Evolutionary conservation across 2,888 invertebrate species (phyloP).

Genomic region (Entomobrya multifasciata): DNA sequence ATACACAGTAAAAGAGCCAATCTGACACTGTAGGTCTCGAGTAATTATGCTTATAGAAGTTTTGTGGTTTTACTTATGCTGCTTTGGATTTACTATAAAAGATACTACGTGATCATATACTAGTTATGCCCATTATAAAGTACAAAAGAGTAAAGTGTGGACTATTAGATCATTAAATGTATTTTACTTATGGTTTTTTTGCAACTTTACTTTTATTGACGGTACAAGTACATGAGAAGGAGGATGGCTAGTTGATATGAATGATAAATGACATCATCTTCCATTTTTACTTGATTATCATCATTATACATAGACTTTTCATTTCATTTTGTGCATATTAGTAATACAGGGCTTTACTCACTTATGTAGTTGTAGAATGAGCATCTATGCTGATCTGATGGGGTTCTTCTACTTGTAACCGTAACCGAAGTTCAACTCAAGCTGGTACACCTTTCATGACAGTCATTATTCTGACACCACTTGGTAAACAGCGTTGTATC

Average conservation of each 20-base stretch:
- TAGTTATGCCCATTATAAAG: not conserved
- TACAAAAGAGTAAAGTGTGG: conserved; percentile 26
- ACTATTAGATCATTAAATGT: conserved; percentile 36
- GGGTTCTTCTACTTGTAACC: not conserved
- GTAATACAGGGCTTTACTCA: conserved; percentile 4
- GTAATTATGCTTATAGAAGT: not conserved
- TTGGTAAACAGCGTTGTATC: conserved; percentile 2
- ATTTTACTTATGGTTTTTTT: not conserved
- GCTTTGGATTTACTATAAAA: not conserved
- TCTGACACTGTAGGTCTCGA: not conserved
- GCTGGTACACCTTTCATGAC: conserved; percentile 53
- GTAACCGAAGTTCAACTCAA: conserved; percentile 38
- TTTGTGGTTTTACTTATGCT: not conserved
- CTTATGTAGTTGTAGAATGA: not conserved
- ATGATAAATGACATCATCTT: conserved; percentile 48
- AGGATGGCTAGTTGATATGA: not conserved
- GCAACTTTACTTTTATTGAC: not conserved
- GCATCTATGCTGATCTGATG: not conserved
- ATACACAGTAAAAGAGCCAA: not conserved
- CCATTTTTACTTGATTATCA: conserved; percentile 7
- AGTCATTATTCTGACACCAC: conserved; percentile 55
- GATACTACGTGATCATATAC: not conserved
- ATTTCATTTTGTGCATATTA: not conserved
- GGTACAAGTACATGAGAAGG: not conserved
- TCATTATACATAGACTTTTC: not conserved